These are phyloP conservation scores for Cebus imitator DNA, from an alignment of 2,113 vertebrate genomes.

Conservation along the genomic window DNA sequence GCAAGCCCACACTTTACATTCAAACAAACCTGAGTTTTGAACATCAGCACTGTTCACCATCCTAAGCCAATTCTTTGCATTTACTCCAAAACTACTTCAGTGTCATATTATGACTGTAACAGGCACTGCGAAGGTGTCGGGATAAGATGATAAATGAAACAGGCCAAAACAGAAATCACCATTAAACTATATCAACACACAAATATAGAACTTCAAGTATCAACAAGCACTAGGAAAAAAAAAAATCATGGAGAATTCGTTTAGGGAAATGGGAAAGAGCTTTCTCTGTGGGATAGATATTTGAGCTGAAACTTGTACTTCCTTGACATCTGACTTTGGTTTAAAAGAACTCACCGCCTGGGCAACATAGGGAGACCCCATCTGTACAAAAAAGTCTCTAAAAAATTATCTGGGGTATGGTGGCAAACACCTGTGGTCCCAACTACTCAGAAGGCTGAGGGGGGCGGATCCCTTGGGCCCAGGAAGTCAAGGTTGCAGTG, in stretches of 20 bases:
- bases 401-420: too few relatives aligned
- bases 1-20: not conserved
- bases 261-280: not conserved
- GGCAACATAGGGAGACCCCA: too few relatives aligned
- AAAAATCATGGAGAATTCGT: not conserved
- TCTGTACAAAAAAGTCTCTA: too few relatives aligned
- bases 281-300: not conserved
- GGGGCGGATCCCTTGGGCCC: too few relatives aligned
- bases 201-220: not conserved
- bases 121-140: too few relatives aligned
- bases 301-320: not conserved
- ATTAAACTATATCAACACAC: not conserved
- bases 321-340: not conserved
- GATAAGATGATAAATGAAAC: not conserved
- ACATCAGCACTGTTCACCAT: not conserved
- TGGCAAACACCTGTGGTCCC: too few relatives aligned
- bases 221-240: not conserved
- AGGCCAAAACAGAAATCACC: not conserved
- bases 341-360: not conserved
- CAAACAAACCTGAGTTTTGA: constrained; percentile 12
- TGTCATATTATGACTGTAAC: not conserved
- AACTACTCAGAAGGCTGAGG: too few relatives aligned
- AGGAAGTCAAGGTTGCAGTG: too few relatives aligned
- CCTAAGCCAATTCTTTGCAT: not conserved
- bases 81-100: not conserved